Conservation (phyloP, 2,797 vertebrate genomes). For the Chromis chromis region DNA sequence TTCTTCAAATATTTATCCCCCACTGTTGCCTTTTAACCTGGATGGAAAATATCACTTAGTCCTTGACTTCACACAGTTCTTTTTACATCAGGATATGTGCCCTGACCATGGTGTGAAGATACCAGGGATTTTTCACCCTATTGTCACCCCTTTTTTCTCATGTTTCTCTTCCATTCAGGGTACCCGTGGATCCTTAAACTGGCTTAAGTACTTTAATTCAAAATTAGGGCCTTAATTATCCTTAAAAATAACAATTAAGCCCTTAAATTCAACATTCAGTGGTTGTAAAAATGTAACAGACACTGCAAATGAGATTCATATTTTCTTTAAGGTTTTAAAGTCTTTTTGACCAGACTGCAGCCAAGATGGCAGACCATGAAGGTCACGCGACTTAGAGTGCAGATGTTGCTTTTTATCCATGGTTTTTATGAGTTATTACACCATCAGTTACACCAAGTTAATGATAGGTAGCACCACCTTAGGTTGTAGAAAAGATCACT, state of each 20-base stretch:
- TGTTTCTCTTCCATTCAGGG: neutral
- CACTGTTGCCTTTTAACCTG: slow-evolving; percentile 13
- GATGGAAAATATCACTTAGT: neutral
- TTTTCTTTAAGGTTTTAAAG: too few species aligned
- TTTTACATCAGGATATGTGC: slow-evolving; percentile 4
- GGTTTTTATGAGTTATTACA: neutral
- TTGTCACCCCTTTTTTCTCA: neutral
- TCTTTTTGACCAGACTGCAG: too few species aligned
- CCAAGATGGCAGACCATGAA: neutral
- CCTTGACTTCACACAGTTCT: neutral
- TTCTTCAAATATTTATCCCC: slow-evolving; percentile 28
- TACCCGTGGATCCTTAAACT: neutral
- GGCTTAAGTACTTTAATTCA: too few species aligned
- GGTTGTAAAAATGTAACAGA: too few species aligned
- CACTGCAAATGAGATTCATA: too few species aligned
- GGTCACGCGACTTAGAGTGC: neutral
- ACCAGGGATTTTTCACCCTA: neutral
- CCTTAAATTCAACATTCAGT: too few species aligned
- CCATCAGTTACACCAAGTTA: neutral
- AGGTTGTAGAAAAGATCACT: neutral
- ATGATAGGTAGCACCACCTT: neutral
- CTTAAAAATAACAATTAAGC: too few species aligned
- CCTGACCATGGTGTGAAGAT: neutral
- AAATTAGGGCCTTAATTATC: neutral
- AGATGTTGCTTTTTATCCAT: too few species aligned